Base-by-base conservation (phyloP, 2,113 vertebrate species). In the Cyanoliseus patagonus region DNA sequence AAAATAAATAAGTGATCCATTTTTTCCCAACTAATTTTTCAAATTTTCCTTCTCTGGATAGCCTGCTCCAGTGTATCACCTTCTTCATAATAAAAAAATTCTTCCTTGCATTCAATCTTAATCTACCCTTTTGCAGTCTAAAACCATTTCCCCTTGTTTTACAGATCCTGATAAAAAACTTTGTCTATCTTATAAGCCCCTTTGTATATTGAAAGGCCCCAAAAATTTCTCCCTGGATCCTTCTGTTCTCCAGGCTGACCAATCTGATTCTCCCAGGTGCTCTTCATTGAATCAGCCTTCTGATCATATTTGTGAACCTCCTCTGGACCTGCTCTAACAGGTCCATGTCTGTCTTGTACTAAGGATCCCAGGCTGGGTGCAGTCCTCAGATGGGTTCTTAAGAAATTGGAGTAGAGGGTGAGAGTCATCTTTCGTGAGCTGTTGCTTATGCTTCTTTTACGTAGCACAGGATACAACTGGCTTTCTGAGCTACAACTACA, bases 61-160 rank as follows among this genome's bases (percentile, higher is more conserved):
- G 18, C 11, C 5, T 47, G 6, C n/a, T 67, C 6, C 24, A 61
- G 6, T 18, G 9, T 14, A 24, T 86, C 17, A 19, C 6, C 11
- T 35, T 3, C 35, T 14, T 41, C 7, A 74, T 16, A 1, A 57
- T 31, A 25, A 78, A 64, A 5, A 5, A 23, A 2, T 51, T 64
- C 23, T 51, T 73, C 15, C 9, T 35, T 61, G 31, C 44, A 39
- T 18, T 44, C 20, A 12, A 7, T 61, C 14, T 31, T 30, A 52
- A n/a, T 66, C 9, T 49, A 42, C 17, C 42, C 2, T 49, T 57
- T 64, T 70, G 84, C 22, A 2, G 28, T 46, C n/a, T 67, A 73
- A 73, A 59, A 46, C 18, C 5, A 18, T 51, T 63, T 2, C 0
- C 5, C 3, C 7, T 66, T 10, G 0, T 44, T 20, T 46, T 61